A percentile compares a stretch with the other conserved stretches of the same genome.
phyloP scores from a whole-genome alignment of 1,140 invertebrate species.

The Drosophila saltans region DNA sequence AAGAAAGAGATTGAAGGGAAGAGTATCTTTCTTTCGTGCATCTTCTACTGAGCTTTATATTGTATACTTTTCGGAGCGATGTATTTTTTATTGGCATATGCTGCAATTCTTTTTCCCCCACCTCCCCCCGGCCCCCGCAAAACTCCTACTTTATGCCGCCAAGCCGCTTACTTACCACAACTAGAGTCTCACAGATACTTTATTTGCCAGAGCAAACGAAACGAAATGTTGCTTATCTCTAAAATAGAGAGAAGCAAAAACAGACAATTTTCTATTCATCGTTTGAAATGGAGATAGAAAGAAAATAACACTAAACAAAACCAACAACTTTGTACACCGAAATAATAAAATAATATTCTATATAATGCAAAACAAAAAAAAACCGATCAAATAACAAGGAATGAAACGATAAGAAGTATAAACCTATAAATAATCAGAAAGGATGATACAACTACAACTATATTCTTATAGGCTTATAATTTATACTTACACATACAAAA shows the following conservation, averaged over 20 bases:
- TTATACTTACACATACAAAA: constrained; percentile 74
- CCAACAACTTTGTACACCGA: constrained; percentile 82
- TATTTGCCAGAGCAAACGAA: constrained; percentile 12
- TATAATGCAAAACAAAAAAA: constrained; percentile 51
- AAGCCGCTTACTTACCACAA: constrained; percentile 58
- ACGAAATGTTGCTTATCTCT: neutral
- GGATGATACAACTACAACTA: constrained; percentile 72
- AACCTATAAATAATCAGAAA: constrained; percentile 34
- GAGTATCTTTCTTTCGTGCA: constrained; percentile 5
- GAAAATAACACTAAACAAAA: constrained; percentile 70
- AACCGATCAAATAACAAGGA: constrained; percentile 10
- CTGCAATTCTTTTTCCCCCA: constrained; percentile 26
- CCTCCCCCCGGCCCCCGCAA: constrained; percentile 33
- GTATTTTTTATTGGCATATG: constrained; percentile 31
- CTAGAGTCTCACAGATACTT: constrained; percentile 34
- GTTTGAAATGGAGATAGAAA: constrained; percentile 38
- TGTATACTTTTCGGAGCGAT: constrained; percentile 37
- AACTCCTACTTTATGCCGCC: constrained; percentile 31
- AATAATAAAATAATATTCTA: constrained; percentile 78
- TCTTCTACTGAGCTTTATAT: constrained; percentile 58
- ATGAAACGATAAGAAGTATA: constrained; percentile 39
- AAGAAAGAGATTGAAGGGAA: neutral
- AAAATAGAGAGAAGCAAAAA: constrained; percentile 10
- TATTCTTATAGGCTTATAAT: constrained; percentile 82
- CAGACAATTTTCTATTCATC: constrained; percentile 12